Evolutionary conservation across 2,797 vertebrate genomes (phyloP).

Genomic region (Geotrypetes seraphini): DNA sequence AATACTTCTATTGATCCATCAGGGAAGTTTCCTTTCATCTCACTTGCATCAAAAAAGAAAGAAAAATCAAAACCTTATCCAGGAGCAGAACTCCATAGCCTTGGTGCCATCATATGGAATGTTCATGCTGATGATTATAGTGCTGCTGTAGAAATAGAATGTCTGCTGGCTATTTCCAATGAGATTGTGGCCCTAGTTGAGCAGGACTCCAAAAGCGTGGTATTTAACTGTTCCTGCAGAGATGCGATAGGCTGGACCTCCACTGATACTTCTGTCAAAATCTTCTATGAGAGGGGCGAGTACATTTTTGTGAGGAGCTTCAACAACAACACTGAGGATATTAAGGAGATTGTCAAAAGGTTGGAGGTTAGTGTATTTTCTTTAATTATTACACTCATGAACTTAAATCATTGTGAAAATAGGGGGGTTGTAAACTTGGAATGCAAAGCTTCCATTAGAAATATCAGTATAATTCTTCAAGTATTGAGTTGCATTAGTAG

Average conservation of each 20-base stretch:
- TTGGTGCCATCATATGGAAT: slow-evolving; percentile 82
- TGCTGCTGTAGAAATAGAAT: slow-evolving; percentile 80
- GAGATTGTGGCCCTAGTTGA: slow-evolving; percentile 87
- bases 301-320: slow-evolving; percentile 86
- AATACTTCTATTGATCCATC: slow-evolving; percentile 85
- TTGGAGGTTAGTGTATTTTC: slow-evolving; percentile 82
- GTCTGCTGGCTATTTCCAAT: slow-evolving; percentile 82
- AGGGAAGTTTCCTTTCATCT: slow-evolving; percentile 91
- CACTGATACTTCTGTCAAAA: slow-evolving; percentile 79
- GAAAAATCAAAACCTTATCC: slow-evolving; percentile 83
- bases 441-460: too few relatives aligned
- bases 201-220: slow-evolving; percentile 80
- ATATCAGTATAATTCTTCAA: too few relatives aligned
- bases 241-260: slow-evolving; percentile 95
- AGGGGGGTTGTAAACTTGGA: too few relatives aligned
- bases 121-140: slow-evolving; percentile 85
- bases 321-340: slow-evolving; percentile 81
- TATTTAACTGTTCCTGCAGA: slow-evolving; percentile 88
- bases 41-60: slow-evolving; percentile 85
- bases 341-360: slow-evolving; percentile 88
- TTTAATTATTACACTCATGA: too few relatives aligned
- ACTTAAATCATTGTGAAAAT: too few relatives aligned
- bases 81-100: slow-evolving; percentile 81
- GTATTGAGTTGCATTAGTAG: too few relatives aligned
- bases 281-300: slow-evolving; percentile 92